Evolutionary conservation across 2,888 invertebrate genomes (phyloP), one percentile per base, ranked within the genome.

Genomic region (Agapostemon virescens): DNA sequence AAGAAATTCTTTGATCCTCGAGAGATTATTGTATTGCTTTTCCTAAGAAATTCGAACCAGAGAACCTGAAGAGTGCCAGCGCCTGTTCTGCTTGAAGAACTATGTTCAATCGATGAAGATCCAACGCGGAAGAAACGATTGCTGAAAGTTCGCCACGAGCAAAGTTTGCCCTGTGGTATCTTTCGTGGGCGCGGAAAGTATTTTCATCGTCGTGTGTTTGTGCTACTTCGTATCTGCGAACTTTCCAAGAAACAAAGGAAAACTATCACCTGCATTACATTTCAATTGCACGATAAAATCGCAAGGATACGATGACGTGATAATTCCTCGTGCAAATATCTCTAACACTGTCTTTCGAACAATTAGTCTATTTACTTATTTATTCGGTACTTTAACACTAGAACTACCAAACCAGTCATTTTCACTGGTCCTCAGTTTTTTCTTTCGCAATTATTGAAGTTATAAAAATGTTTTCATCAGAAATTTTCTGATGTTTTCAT

Each of bases 71-170:
- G 64, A 80, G 69, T 64, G 15, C 69, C 17, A 23, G 26, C 55
- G 58, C 45, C n/a, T 20, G 68, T 72, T 66, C 45, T 33, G 15
- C 23, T 42, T 20, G 58, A 66, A 52, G 17, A 61, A 69, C n/a
- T n/a, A 30, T 15, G 33, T 40, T 36, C 15, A 23, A 49, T 71
- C 63, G 77, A 76, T 52, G 61, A 15, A 40, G 20, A 38, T 36
- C 49, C 20, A 69, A 69, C 52, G n/a, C 69, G 68, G 38, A 26
- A 30, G 55, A 63, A 81, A 79, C 67, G 68, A 74, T 81, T n/a
- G 66, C 66, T 55, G 74, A 74, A 84, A 84, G 55, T 85, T 82
- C 71, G n/a, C 26, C 58, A 23, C 30, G 70, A 61, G 67, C 20
- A 23, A 84, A 82, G 55, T 85, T 85, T 61, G 40, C 42, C 17